These are phyloP conservation scores for Drosophila ustulata DNA, from an alignment of 2,888 invertebrate genomes.

Conservation along the genomic window DNA sequence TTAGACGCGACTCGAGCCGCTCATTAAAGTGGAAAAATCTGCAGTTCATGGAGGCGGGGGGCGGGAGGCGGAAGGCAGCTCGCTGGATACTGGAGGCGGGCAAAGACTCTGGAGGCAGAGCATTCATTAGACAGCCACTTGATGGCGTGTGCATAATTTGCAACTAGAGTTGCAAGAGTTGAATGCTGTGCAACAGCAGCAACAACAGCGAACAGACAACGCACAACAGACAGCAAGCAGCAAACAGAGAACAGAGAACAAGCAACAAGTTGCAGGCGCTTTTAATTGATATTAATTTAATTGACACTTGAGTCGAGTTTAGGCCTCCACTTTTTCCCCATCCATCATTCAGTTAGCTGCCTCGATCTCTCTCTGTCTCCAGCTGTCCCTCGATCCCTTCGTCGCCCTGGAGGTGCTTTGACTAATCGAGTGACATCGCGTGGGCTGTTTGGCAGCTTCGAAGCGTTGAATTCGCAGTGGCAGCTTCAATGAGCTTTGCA, in stretches of 20 bases:
- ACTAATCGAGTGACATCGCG: slow-evolving; percentile 66
- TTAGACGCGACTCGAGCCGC: slow-evolving; percentile 58
- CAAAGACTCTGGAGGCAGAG: slow-evolving; percentile 1
- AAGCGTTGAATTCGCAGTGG: slow-evolving; percentile 46
- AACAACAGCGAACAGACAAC: slow-evolving; percentile 38
- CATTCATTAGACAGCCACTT: slow-evolving; percentile 64
- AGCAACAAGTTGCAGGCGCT: slow-evolving; percentile 74
- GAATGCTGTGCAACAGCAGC: slow-evolving; percentile 40
- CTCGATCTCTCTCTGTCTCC: background rate
- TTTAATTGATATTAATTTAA: slow-evolving; percentile 81
- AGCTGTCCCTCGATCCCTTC: background rate
- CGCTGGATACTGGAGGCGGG: slow-evolving; percentile 20
- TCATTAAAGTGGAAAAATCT: slow-evolving; percentile 63
- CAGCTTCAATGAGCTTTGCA: slow-evolving; percentile 25
- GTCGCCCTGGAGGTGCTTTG: slow-evolving; percentile 29
- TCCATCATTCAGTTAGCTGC: slow-evolving; percentile 8
- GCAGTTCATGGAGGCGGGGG: slow-evolving; percentile 44
- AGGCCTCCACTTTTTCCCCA: slow-evolving; percentile 43
- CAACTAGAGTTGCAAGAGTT: slow-evolving; percentile 47
- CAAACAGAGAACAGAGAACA: slow-evolving; percentile 12
- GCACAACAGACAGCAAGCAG: background rate
- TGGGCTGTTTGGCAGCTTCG: slow-evolving; percentile 60
- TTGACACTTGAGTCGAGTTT: slow-evolving; percentile 73
- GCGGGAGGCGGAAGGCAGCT: background rate
- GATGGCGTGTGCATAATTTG: slow-evolving; percentile 78